phyloP scores from a whole-genome alignment of 2,113 vertebrate genomes.

The Neogale vison region DNA sequence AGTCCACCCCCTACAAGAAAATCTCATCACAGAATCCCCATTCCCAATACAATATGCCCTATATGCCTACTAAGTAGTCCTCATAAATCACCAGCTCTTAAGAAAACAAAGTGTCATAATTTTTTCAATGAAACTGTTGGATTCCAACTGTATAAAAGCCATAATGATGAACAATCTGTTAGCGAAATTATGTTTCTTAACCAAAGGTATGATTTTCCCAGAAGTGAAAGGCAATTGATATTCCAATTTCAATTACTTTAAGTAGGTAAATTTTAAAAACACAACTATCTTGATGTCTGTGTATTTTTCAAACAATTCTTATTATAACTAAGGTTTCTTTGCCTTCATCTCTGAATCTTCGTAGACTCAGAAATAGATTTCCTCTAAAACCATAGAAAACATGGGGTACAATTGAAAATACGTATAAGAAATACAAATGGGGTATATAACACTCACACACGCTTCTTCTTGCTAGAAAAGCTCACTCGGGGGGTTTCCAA shows the following conservation, averaged over 20 bases:
- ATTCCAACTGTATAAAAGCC: conserved; percentile 46
- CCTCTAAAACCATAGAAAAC: background rate
- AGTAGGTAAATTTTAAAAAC: conserved; percentile 37
- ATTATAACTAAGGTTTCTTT: conserved; percentile 22
- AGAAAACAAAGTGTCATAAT: conserved; percentile 48
- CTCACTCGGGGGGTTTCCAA: conserved; percentile 10
- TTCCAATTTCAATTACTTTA: conserved; percentile 58
- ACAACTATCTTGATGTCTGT: background rate
- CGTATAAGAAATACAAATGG: background rate
- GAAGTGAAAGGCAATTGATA: conserved; percentile 64
- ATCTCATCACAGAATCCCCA: background rate
- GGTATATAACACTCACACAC: background rate
- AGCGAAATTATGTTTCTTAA: conserved; percentile 55
- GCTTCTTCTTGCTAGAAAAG: conserved; percentile 34
- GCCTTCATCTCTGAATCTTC: conserved; percentile 6
- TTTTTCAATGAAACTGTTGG: conserved; percentile 49
- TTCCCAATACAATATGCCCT: background rate
- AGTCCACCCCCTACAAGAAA: background rate
- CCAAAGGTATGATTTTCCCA: conserved; percentile 46
- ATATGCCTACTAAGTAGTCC: background rate
- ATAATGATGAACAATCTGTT: conserved; percentile 66
- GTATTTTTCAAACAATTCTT: conserved; percentile 51
- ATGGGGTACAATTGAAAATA: background rate
- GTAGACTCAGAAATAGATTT: conserved; percentile 27
- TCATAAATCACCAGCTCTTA: conserved; percentile 37